Evolutionary conservation across 1,140 invertebrate species (phyloP).

Genomic region (Drosophila paulistorum): DNA sequence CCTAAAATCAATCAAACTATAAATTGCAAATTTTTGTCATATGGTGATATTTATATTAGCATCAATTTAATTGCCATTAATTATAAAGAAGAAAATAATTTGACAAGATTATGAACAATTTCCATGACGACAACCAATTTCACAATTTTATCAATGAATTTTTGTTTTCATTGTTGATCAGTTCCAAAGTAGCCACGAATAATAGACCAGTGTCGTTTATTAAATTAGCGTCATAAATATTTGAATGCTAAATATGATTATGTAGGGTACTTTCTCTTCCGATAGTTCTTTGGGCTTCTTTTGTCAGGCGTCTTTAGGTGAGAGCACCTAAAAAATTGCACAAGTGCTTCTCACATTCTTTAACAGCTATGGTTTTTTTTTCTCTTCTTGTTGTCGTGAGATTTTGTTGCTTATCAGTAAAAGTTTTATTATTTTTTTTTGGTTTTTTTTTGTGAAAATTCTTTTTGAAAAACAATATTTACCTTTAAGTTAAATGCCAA

Average conservation of each 20-base stretch:
- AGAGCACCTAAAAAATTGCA: background rate
- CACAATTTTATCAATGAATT: no score
- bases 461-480: conserved; percentile 37
- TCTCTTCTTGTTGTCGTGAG: background rate
- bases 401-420: conserved; percentile 4
- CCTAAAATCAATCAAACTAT: background rate
- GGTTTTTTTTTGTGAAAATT: background rate
- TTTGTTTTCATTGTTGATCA: no score
- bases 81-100: background rate
- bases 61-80: background rate
- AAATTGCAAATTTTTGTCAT: background rate
- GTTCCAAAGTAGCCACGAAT: no score
- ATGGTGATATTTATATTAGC: background rate
- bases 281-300: background rate
- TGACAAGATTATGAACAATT: no score
- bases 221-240: no score
- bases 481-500: conserved; percentile 56
- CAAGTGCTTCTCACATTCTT: background rate
- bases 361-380: background rate
- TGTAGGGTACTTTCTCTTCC: no score
- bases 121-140: no score
- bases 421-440: background rate
- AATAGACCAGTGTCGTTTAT: no score
- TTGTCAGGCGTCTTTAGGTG: background rate
- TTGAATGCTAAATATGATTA: no score